Evolutionary conservation across 2,113 vertebrate species (phyloP).

Genomic region (Pachypanchax playfairii): DNA sequence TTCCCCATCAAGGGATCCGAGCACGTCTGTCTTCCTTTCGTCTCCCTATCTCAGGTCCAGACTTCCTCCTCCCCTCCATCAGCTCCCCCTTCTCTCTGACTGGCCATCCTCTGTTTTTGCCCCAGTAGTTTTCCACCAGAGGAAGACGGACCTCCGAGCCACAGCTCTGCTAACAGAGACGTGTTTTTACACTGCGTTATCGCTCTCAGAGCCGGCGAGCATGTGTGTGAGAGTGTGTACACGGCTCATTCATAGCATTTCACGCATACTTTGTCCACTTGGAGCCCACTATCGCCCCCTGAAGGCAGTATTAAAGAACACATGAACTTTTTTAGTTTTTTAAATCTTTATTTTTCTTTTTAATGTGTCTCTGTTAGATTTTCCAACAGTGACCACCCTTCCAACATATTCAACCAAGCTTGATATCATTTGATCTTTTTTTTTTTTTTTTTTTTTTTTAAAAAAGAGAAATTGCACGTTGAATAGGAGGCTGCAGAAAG

Average conservation of each 20-base stretch:
- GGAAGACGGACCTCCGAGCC: constrained; percentile 44
- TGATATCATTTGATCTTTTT: constrained; percentile 62
- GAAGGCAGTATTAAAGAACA: constrained; percentile 29
- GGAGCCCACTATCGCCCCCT: constrained; percentile 66
- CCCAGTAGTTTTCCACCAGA: constrained; percentile 67
- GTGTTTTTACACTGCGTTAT: constrained; percentile 47
- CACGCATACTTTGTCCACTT: constrained; percentile 46
- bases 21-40: constrained; percentile 61
- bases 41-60: constrained; percentile 76
- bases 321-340: neutral
- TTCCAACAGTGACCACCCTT: constrained; percentile 28
- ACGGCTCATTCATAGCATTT: constrained; percentile 67
- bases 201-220: constrained; percentile 43
- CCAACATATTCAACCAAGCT: constrained; percentile 60
- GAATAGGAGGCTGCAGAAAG: constrained; percentile 46
- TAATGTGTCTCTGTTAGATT: constrained; percentile 5
- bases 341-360: rapidly evolving
- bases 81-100: constrained; percentile 49
- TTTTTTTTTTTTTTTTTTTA: constrained; percentile 57
- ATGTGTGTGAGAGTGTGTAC: constrained; percentile 22
- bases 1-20: constrained; percentile 12
- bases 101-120: constrained; percentile 66
- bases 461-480: constrained; percentile 52
- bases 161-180: constrained; percentile 41
- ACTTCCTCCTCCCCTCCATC: constrained; percentile 69